Base-by-base conservation (phyloP, 2,888 invertebrate species). In the Yponomeuta evonymella region DNA sequence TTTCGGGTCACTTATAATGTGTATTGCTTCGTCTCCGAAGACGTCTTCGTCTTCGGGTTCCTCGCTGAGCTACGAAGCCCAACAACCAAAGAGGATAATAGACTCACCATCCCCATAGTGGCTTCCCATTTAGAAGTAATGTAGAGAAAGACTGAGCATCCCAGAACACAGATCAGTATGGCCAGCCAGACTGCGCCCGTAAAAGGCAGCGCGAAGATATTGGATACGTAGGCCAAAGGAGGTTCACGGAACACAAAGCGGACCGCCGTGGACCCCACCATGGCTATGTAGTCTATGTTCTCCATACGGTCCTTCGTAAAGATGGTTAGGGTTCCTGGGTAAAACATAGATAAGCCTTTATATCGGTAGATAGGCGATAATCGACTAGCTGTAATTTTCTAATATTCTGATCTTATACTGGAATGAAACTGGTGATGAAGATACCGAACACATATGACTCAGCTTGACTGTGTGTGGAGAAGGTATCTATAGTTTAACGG, bases 121-220 rank as follows among this genome's bases (percentile, higher is more conserved):
- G 90, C 87, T 71, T 92, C 93, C 91, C 90, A 92, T 70, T 86
- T 88, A 0, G 93, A 90, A 1, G 93, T 88, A 2, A 93, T 80
- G 72, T 87, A 93, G 12, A 94, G 79, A 67, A 93, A 85, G 1
- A 86, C 74, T 0, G 91, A 83, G 62, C 93, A 90, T 0, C 92
- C 82, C 15, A 92, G 73, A 0, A 94, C 86, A 69, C 94, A 87
- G 0, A 92, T 83, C 11, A 91, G 87, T 66, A 93, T 90, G 1
- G 93, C 92, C 65, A 94, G 76, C 95, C 95, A 96, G 0, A 95
- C 95, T 0, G 87, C 84, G 0, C 83, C 87, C 2, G 93, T 91
- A 81, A 96, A 95, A 0, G 95, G 95, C 2, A 95, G 81, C 0
- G 93, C 86, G 82, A 95, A 95, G 76, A 96, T 94, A 75, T 95